phyloP scores from a whole-genome alignment of 2,797 vertebrate species.

The Chromobotia macracanthus region DNA sequence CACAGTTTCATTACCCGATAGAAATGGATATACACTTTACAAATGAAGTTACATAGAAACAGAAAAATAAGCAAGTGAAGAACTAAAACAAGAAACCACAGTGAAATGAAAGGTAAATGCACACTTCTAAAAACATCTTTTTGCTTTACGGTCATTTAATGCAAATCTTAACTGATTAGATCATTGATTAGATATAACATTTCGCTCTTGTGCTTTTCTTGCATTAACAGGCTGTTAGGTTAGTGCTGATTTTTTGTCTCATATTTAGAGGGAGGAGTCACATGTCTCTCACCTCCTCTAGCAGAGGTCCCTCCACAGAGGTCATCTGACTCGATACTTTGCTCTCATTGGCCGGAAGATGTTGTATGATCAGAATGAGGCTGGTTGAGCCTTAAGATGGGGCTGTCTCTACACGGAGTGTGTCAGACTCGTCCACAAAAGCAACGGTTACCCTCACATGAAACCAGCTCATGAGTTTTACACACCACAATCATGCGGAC shows the following conservation, averaged over 20 bases:
- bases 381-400: constrained; percentile 76
- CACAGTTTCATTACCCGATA: background rate
- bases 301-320: constrained; percentile 93
- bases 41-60: constrained; percentile 4
- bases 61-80: background rate
- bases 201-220: background rate
- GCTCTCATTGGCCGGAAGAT: constrained; percentile 93
- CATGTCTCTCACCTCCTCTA: constrained; percentile 79
- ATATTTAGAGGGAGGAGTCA: constrained; percentile 51
- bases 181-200: background rate
- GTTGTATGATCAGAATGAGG: constrained; percentile 78
- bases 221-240: background rate
- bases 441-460: constrained; percentile 82
- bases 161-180: background rate
- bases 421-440: constrained; percentile 71
- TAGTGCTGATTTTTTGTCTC: constrained; percentile 2
- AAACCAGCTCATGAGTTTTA: constrained; percentile 80
- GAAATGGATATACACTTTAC: background rate
- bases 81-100: constrained; percentile 6
- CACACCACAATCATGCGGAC: constrained; percentile 84
- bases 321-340: constrained; percentile 91
- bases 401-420: constrained; percentile 76
- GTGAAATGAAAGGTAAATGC: constrained; percentile 30
- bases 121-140: background rate
- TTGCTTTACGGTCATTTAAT: background rate